A percentile compares a stretch with the other conserved stretches of the same genome.
These are phyloP conservation scores for Nasonovia ribisnigri DNA, from an alignment of 2,888 invertebrate species.

Conservation along the genomic window DNA sequence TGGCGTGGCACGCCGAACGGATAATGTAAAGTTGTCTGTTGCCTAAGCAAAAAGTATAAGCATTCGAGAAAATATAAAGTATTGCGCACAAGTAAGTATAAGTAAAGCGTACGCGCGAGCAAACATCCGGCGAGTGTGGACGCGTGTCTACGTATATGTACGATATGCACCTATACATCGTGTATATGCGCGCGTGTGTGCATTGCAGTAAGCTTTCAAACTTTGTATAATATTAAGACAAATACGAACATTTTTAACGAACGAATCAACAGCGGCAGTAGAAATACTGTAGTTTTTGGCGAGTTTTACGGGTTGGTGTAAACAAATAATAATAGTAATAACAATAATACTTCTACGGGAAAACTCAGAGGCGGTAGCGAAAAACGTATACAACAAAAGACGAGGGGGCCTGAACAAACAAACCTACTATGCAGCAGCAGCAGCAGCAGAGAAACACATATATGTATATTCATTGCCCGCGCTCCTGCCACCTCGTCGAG, in stretches of 20 bases:
- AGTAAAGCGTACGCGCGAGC: neutral
- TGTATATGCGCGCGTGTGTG: neutral
- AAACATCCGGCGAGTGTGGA: neutral
- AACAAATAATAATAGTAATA: slow-evolving; percentile 61
- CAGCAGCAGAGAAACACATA: slow-evolving; percentile 9
- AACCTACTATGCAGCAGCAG: slow-evolving; percentile 12
- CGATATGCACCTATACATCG: neutral
- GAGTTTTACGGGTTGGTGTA: slow-evolving; percentile 55
- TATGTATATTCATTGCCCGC: slow-evolving; percentile 42
- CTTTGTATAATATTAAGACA: slow-evolving; percentile 55
- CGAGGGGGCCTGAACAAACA: slow-evolving; percentile 43
- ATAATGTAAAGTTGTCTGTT: neutral
- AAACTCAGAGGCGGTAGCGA: slow-evolving; percentile 44
- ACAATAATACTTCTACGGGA: slow-evolving; percentile 40
- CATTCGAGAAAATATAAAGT: neutral
- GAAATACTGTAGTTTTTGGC: slow-evolving; percentile 56
- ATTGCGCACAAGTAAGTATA: neutral
- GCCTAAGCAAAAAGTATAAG: neutral
- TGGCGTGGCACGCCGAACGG: neutral
- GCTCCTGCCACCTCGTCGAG: neutral
- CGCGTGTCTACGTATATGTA: neutral
- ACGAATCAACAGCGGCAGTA: slow-evolving; percentile 51
- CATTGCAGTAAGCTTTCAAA: slow-evolving; percentile 40
- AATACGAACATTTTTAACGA: slow-evolving; percentile 61
- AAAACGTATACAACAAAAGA: slow-evolving; percentile 59